Conservation (phyloP, 2,113 vertebrate genomes). For the Tetrax tetrax region DNA sequence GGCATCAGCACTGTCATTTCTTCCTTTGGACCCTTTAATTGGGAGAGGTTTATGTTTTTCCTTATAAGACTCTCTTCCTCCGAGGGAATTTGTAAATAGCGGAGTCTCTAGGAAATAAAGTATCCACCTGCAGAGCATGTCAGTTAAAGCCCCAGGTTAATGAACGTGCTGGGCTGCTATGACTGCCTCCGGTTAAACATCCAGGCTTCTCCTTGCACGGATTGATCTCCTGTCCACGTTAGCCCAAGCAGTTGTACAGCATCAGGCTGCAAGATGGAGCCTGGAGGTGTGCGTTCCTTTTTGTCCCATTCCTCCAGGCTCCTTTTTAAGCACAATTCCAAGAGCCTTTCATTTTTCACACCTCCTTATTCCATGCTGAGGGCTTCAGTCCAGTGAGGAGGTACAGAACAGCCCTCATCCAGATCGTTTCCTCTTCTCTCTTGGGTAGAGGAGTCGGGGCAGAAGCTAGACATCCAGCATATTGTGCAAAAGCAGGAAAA, state of each 20-base stretch:
- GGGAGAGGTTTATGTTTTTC: neutral
- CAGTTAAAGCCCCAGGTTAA: neutral
- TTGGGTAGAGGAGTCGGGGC: neutral
- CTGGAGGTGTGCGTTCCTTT: neutral
- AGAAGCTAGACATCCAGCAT: neutral
- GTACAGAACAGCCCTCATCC: neutral
- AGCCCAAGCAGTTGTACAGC: neutral
- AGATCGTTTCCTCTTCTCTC: neutral
- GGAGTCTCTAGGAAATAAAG: neutral
- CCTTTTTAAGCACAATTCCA: neutral
- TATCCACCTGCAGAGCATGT: neutral
- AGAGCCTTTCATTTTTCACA: neutral
- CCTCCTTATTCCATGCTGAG: neutral
- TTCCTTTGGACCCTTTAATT: neutral
- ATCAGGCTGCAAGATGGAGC: neutral
- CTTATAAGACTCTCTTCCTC: neutral
- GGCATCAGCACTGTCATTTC: neutral
- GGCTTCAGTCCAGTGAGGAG: neutral
- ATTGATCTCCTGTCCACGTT: neutral
- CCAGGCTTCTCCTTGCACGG: neutral
- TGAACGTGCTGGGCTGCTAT: rapidly evolving
- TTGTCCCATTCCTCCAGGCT: neutral
- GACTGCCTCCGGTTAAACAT: neutral
- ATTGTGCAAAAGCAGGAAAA: neutral
- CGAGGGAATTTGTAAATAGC: neutral